Conservation (phyloP, 2,888 invertebrate genomes). For the Limenitis camilla region DNA sequence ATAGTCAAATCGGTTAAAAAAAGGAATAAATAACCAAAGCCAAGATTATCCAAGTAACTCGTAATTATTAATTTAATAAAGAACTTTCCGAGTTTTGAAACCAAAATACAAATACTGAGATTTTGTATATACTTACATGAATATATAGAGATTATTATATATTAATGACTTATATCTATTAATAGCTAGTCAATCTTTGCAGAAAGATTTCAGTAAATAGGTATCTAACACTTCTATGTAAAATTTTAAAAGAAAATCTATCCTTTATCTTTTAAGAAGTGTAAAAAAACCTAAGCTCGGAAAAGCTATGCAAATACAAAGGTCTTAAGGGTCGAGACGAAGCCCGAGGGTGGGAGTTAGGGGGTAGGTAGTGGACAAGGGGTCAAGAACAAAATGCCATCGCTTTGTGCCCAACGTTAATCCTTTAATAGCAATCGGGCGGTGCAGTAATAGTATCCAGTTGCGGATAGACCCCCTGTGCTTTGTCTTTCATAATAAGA, state of each 20-base stretch:
- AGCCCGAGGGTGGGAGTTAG: slow-evolving; percentile 21
- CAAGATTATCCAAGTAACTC: too few species aligned
- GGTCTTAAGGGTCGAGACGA: slow-evolving; percentile 58
- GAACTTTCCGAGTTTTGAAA: too few species aligned
- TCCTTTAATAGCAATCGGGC: slow-evolving; percentile 70
- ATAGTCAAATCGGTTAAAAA: too few species aligned
- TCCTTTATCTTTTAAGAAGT: slow-evolving; percentile 64
- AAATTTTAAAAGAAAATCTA: slow-evolving; percentile 23
- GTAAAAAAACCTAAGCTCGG: slow-evolving; percentile 61
- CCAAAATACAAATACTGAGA: too few species aligned
- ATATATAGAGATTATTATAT: too few species aligned
- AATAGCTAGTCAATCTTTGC: too few species aligned
- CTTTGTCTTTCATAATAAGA: slow-evolving; percentile 31
- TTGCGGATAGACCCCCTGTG: slow-evolving; percentile 23
- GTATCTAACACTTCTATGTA: not conserved
- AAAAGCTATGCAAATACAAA: slow-evolving; percentile 72
- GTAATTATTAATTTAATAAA: too few species aligned
- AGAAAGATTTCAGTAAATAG: not conserved
- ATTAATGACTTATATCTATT: too few species aligned
- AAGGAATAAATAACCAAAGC: too few species aligned
- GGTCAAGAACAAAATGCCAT: slow-evolving; percentile 65
- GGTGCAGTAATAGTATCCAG: slow-evolving; percentile 31
- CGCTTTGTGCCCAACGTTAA: slow-evolving; percentile 64
- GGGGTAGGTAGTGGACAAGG: slow-evolving; percentile 50
- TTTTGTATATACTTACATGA: too few species aligned